Evolutionary conservation across 30 jellyfish, hydroid and myxozoan species (phyloP).

Genomic region (Calvadosia cruxmelitensis): DNA sequence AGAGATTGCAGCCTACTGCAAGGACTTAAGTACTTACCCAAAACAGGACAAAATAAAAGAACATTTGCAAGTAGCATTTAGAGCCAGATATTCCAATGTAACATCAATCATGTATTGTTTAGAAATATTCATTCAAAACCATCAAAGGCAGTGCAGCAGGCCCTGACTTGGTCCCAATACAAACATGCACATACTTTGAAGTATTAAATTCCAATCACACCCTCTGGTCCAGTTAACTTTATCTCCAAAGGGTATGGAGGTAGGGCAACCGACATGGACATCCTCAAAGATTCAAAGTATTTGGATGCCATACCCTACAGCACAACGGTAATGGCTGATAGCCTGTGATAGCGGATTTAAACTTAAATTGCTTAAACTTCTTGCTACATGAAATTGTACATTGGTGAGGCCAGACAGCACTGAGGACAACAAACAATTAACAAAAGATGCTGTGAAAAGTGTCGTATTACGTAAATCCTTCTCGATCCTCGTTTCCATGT

Average conservation of each 20-base stretch:
- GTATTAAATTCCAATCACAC: not conserved
- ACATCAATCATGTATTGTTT: not conserved
- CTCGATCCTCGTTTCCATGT: too few relatives aligned
- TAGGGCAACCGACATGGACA: not conserved
- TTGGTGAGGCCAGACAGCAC: too few relatives aligned
- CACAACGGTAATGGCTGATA: not conserved
- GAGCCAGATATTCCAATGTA: not conserved
- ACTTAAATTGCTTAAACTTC: too few relatives aligned
- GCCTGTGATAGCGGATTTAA: too few relatives aligned
- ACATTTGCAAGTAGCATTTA: not conserved
- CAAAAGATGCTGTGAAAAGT: too few relatives aligned
- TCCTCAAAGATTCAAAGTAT: not conserved
- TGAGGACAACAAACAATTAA: too few relatives aligned
- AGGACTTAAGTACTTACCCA: not conserved
- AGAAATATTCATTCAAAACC: too few relatives aligned
- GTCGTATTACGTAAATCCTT: too few relatives aligned
- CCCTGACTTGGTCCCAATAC: not conserved
- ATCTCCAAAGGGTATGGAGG: not conserved
- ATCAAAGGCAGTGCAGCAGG: too few relatives aligned
- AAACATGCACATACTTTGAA: not conserved
- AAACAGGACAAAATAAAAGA: not conserved
- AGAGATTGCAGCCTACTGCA: not conserved
- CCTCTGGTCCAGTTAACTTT: not conserved
- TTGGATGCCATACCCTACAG: not conserved
- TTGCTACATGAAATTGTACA: too few relatives aligned